A percentile compares a stretch with the other conserved stretches of the same genome.
These are phyloP conservation scores for Deroptyus accipitrinus DNA, from an alignment of 2,113 vertebrate genomes.

Conservation along the genomic window DNA sequence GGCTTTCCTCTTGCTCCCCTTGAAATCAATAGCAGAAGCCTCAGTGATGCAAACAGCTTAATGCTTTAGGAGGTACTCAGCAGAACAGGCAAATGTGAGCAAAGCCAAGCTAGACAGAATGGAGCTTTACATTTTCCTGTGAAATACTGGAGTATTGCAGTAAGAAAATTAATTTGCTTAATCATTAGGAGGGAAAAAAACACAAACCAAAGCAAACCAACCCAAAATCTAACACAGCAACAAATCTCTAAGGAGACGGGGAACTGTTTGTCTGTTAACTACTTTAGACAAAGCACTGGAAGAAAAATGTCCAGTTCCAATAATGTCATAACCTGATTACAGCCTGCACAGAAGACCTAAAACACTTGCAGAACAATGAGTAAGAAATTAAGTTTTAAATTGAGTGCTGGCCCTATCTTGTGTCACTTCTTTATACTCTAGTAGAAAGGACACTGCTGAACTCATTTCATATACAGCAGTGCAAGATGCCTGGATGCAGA, in stretches of 20 bases:
- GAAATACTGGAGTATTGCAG: not conserved
- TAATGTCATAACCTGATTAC: conserved; percentile 58
- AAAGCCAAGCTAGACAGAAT: not conserved
- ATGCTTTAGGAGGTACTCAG: conserved; percentile 7
- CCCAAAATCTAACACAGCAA: not conserved
- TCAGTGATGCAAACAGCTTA: conserved; percentile 28
- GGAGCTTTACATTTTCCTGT: not conserved
- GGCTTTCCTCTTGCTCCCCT: not conserved
- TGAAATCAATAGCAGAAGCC: conserved; percentile 21
- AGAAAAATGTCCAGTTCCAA: conserved; percentile 59
- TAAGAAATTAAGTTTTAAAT: conserved; percentile 38
- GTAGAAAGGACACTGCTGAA: conserved; percentile 35
- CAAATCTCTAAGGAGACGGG: conserved; percentile 30
- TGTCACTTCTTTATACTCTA: conserved; percentile 38
- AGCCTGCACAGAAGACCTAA: conserved; percentile 37
- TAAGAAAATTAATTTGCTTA: conserved; percentile 28
- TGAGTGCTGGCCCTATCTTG: conserved; percentile 31
- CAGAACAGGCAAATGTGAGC: not conserved
- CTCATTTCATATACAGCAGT: conserved; percentile 47
- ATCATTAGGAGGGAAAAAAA: not conserved
- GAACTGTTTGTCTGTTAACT: conserved; percentile 24
- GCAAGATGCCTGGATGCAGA: conserved; percentile 65
- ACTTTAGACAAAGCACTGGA: conserved; percentile 46
- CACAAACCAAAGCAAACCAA: not conserved
- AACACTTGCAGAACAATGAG: conserved; percentile 7